Conservation (phyloP, 2,888 invertebrate genomes). For the Tethea ocularis region DNA sequence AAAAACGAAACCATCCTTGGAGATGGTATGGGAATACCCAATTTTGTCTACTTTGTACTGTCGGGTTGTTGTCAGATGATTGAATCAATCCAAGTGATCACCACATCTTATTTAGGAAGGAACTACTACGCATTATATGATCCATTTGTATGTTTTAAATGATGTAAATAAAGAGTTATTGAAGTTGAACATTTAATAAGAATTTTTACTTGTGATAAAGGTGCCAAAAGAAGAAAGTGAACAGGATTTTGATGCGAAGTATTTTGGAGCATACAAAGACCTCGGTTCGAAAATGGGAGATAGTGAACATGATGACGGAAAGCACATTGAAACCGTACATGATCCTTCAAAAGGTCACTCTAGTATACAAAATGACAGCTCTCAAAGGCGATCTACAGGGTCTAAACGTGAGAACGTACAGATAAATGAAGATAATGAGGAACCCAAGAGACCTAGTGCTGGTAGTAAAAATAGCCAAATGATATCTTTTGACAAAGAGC, state of each 20-base stretch:
- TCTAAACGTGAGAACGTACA: slow-evolving; percentile 24
- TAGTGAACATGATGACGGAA: slow-evolving; percentile 15
- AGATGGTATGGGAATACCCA: slow-evolving; percentile 74
- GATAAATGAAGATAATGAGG: slow-evolving; percentile 15
- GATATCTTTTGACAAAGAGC: slow-evolving; percentile 22
- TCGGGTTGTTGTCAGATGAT: slow-evolving; percentile 85
- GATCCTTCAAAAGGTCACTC: slow-evolving; percentile 25
- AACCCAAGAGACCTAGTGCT: slow-evolving; percentile 19
- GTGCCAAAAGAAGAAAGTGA: slow-evolving; percentile 66
- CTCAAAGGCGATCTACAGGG: slow-evolving; percentile 23
- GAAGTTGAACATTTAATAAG: background rate
- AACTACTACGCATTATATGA: slow-evolving; percentile 74
- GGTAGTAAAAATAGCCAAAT: slow-evolving; percentile 18
- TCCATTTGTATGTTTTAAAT: slow-evolving; percentile 60
- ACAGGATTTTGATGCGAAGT: slow-evolving; percentile 72
- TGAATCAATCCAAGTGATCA: slow-evolving; percentile 79
- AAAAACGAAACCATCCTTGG: slow-evolving; percentile 82
- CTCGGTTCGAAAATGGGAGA: slow-evolving; percentile 26
- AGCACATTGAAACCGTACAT: slow-evolving; percentile 18
- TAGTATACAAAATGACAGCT: slow-evolving; percentile 27
- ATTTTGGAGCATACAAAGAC: slow-evolving; percentile 69
- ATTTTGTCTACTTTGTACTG: slow-evolving; percentile 82
- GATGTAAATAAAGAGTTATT: background rate
- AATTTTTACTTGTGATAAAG: slow-evolving; percentile 31
- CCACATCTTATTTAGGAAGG: slow-evolving; percentile 55